Conservation (phyloP, 53 echinoderm and acorn worm genomes). For the Echinometra lucunter region DNA sequence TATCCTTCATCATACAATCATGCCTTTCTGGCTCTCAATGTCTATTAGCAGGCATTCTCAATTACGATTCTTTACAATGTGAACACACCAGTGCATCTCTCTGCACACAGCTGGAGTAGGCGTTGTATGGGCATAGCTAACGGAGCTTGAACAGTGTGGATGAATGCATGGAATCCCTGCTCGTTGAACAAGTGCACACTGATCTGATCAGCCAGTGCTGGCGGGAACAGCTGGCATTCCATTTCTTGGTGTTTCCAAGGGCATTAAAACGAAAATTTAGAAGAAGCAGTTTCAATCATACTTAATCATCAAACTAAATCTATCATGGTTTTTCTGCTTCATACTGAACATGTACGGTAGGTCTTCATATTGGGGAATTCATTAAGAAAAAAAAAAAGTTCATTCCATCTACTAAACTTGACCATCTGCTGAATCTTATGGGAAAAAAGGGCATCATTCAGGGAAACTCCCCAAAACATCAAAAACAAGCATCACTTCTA, state of each 20-base stretch:
- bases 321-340: neutral
- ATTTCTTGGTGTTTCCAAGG: neutral
- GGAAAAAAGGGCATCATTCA: neutral
- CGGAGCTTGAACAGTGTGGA: constrained; percentile 25
- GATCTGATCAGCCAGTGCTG: neutral
- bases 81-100: neutral
- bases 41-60: too few species aligned
- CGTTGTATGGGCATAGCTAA: constrained; percentile 40
- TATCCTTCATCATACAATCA: too few species aligned
- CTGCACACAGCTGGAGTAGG: constrained; percentile 17
- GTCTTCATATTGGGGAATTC: neutral
- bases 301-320: constrained; percentile 12
- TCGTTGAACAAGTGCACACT: neutral
- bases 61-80: neutral
- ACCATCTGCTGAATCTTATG: neutral
- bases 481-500: neutral
- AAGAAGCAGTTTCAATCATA: neutral
- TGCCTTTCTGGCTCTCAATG: too few species aligned
- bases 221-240: constrained; percentile 49
- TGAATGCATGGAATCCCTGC: neutral
- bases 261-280: neutral
- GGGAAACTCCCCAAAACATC: neutral
- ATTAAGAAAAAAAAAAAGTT: neutral
- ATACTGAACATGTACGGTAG: neutral
- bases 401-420: neutral